Base-by-base conservation (phyloP, 37 sponge, comb jelly and placozoan genomes). In the Lycopodina hypogea region DNA sequence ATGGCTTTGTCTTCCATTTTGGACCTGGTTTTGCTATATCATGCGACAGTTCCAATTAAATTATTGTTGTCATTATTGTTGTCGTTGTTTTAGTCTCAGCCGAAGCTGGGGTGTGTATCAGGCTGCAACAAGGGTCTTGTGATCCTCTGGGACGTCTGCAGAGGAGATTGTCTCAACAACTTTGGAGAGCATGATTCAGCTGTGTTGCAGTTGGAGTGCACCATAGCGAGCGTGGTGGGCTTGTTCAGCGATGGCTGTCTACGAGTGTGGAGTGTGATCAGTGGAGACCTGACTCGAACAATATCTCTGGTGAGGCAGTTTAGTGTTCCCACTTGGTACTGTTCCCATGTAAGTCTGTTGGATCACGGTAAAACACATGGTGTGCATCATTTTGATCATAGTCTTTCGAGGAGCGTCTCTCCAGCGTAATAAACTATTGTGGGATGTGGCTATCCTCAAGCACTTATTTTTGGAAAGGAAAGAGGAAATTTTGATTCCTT, bases 81-180 rank as follows among this genome's bases (percentile, higher is more conserved):
- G 48, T 45, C 9, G 4, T 45, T 45, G 48, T 17, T 65, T 7
- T 33, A 58, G 75, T 57, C 59, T 58, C 70, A 70, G 45, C 24
- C 32, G 53, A 34, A 53, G 53, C 51, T 72, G 17, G 82, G 77
- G 21, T 89, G 90, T 64, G 77, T 89, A 40, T 83, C 85, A 14
- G 90, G 85, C 0, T 89, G 90, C 59, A 78, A 79, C 9, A 72
- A 61, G 18, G 90, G 90, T 38, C 53, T 84, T 3, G 81, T 84
- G 32, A 71, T 83, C 42, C 62, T 56, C 57, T 89, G 90, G 90
- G 80, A 89, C 61, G 28, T 89, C 29, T 39, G 33, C 38, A 65
- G 68, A 11, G 90, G 81, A 7, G 76, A 56, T 36, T 76, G 75
- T 48, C 36, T 74, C 24, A 81, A 89, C 48, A 77, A 78, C 29